phyloP scores from a whole-genome alignment of 2,113 vertebrate genomes.

The Proterorhinus semilunaris region DNA sequence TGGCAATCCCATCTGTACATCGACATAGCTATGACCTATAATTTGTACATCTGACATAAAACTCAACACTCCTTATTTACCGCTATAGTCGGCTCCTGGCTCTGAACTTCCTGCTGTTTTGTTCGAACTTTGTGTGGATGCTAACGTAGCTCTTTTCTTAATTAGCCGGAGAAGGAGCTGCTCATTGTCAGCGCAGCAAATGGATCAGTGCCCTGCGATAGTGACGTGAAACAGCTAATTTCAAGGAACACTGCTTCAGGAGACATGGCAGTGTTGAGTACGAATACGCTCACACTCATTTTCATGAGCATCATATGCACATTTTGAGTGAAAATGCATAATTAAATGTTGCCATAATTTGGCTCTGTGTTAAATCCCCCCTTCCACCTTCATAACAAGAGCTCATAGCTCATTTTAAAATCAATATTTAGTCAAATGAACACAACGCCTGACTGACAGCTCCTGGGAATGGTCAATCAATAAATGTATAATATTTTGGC shows the following conservation, averaged over 20 bases:
- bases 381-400: neutral
- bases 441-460: neutral
- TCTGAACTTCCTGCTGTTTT: slow-evolving; percentile 7
- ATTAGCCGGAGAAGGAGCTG: slow-evolving; percentile 50
- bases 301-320: slow-evolving; percentile 33
- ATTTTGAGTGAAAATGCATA: slow-evolving; percentile 12
- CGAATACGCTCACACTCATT: slow-evolving; percentile 47
- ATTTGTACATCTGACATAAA: slow-evolving; percentile 13
- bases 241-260: slow-evolving; percentile 65
- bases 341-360: slow-evolving; percentile 1
- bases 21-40: neutral
- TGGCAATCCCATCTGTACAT: neutral
- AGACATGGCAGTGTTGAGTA: slow-evolving; percentile 24
- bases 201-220: slow-evolving; percentile 54
- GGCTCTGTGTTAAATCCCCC: neutral
- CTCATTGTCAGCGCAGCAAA: slow-evolving; percentile 51
- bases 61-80: slow-evolving; percentile 27
- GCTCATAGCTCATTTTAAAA: neutral
- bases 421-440: slow-evolving; percentile 4
- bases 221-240: slow-evolving; percentile 51
- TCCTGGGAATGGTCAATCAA: neutral
- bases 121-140: slow-evolving; percentile 16
- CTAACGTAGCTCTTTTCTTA: slow-evolving; percentile 52
- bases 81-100: neutral
- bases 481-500: neutral